These are phyloP conservation scores for Geotrupes spiniger DNA, from an alignment of 2,888 invertebrate genomes.

Conservation along the genomic window DNA sequence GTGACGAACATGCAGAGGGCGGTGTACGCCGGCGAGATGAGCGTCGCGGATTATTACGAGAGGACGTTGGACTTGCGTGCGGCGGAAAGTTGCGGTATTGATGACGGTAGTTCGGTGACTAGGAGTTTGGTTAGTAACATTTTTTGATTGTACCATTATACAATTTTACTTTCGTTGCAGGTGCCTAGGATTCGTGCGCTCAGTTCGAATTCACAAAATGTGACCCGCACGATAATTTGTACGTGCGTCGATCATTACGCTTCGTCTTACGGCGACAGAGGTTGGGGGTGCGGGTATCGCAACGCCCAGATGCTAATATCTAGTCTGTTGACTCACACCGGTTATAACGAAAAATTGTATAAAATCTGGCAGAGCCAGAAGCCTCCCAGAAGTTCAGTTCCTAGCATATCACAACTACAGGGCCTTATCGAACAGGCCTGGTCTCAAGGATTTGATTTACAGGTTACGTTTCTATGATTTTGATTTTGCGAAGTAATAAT, in stretches of 20 bases:
- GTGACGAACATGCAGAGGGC: constrained; percentile 78
- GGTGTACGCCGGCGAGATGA: constrained; percentile 81
- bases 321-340: constrained; percentile 68
- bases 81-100: constrained; percentile 75
- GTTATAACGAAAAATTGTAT: constrained; percentile 63
- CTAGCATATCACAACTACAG: constrained; percentile 82
- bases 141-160: not conserved
- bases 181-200: constrained; percentile 54
- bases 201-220: constrained; percentile 58
- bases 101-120: constrained; percentile 79
- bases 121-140: constrained; percentile 58
- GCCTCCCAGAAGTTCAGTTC: constrained; percentile 67
- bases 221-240: constrained; percentile 70
- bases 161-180: constrained; percentile 32
- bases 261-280: constrained; percentile 83
- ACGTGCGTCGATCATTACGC: constrained; percentile 83
- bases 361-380: constrained; percentile 47
- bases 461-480: constrained; percentile 56
- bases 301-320: constrained; percentile 92
- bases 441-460: constrained; percentile 75
- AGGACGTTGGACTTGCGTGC: constrained; percentile 71
- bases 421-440: constrained; percentile 81
- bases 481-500: not conserved
- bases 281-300: constrained; percentile 92
- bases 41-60: constrained; percentile 82